phyloP scores from a whole-genome alignment of 2,797 vertebrate species.

The Leuciscus waleckii region DNA sequence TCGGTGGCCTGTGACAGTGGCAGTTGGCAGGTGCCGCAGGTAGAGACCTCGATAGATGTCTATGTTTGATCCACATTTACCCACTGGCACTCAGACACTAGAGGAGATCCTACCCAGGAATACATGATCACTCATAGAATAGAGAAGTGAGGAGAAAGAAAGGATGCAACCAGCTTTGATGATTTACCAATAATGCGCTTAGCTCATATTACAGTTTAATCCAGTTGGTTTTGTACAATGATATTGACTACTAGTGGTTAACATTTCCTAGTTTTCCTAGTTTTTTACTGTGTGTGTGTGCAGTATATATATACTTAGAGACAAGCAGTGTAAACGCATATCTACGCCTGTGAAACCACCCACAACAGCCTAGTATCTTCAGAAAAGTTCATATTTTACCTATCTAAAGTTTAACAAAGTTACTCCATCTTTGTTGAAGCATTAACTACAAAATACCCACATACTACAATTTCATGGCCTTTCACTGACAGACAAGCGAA shows the following conservation, averaged over 20 bases:
- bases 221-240: neutral
- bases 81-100: conserved; percentile 77
- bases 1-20: conserved; percentile 75
- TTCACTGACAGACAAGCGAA: conserved; percentile 57
- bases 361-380: conserved; percentile 7
- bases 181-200: neutral
- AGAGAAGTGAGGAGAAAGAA: conserved; percentile 56
- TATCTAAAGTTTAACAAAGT: neutral
- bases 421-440: conserved; percentile 9
- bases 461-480: conserved; percentile 41
- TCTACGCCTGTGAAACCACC: neutral
- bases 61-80: conserved; percentile 83
- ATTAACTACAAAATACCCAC: conserved; percentile 24
- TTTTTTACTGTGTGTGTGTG: neutral
- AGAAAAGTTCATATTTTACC: neutral
- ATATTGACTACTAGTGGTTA: neutral
- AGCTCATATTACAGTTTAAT: conserved; percentile 20
- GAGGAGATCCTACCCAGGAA: conserved; percentile 65
- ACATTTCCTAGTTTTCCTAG: neutral
- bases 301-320: too few species aligned
- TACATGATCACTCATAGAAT: conserved; percentile 64
- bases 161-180: conserved; percentile 30
- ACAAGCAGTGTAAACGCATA: neutral
- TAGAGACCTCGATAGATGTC: conserved; percentile 83
- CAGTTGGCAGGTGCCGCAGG: conserved; percentile 77